A percentile compares a stretch with the other conserved stretches of the same genome.
Evolutionary conservation across 2,888 invertebrate species (phyloP).

Genomic region (Atherix ibis): DNA sequence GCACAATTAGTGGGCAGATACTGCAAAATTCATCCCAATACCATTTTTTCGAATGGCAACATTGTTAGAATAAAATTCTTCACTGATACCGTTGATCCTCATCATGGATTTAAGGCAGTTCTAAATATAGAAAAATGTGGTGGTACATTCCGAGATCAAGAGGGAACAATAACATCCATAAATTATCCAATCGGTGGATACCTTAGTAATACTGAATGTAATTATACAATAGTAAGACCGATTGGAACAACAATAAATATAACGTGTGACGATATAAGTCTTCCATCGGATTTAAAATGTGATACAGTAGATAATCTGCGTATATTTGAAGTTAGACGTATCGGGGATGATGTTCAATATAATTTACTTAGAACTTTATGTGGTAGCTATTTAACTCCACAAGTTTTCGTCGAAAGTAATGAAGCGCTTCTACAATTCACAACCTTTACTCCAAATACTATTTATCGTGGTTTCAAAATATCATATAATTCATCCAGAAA

Average conservation of each 20-base stretch:
- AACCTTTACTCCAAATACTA: constrained; percentile 25
- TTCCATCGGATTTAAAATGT: constrained; percentile 18
- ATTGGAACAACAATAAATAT: constrained; percentile 34
- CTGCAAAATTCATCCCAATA: constrained; percentile 42
- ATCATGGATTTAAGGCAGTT: constrained; percentile 53
- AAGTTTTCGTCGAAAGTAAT: no score
- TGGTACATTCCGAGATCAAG: constrained; percentile 42
- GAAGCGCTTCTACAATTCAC: constrained; percentile 38
- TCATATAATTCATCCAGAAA: constrained; percentile 40
- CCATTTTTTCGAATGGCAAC: constrained; percentile 38
- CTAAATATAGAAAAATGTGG: constrained; percentile 36
- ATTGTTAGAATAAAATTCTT: constrained; percentile 49
- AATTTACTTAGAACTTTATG: no score
- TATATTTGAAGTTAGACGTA: no score
- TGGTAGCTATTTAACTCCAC: no score
- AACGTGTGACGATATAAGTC: constrained; percentile 25
- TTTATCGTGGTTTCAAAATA: constrained; percentile 41
- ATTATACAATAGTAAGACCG: constrained; percentile 50
- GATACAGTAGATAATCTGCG: no score
- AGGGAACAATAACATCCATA: constrained; percentile 51
- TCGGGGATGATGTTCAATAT: no score
- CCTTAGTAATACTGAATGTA: constrained; percentile 45
- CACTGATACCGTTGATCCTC: constrained; percentile 46
- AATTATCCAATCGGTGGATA: constrained; percentile 43
- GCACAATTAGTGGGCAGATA: constrained; percentile 46